Percentiles rank a stretch among this genome's conserved stretches.
Evolutionary conservation across 2,797 vertebrate species (phyloP).

Genomic region (Allobates femoralis): DNA sequence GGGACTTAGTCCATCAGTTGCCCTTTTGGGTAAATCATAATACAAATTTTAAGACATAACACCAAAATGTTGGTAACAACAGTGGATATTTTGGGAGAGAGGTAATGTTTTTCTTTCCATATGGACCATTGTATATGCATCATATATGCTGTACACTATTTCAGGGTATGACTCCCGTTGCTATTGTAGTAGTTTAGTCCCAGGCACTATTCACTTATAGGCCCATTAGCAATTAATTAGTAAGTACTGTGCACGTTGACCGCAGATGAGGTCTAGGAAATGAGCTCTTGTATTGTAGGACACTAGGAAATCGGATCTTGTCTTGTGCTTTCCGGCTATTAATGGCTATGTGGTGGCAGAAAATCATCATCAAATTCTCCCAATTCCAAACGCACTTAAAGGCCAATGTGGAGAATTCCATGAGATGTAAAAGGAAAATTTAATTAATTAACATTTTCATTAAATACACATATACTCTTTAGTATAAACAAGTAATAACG

Average conservation of each 20-base stretch:
- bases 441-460: background rate
- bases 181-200: background rate
- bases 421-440: background rate
- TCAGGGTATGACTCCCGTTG: too few species aligned
- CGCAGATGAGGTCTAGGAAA: background rate
- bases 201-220: too few species aligned
- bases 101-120: too few species aligned
- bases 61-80: too few species aligned
- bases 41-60: too few species aligned
- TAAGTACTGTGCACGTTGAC: background rate
- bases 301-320: background rate
- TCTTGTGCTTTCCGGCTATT: background rate
- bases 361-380: background rate
- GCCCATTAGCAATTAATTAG: background rate
- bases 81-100: too few species aligned
- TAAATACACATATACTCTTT: background rate
- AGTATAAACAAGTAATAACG: conserved; percentile 16
- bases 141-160: too few species aligned
- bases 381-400: background rate
- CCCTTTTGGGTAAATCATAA: too few species aligned
- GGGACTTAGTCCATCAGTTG: too few species aligned
- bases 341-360: background rate
- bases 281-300: background rate
- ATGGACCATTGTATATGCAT: too few species aligned
- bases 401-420: background rate